Evolutionary conservation across 2,888 invertebrate genomes (phyloP).

Genomic region (Metellina segmentata): DNA sequence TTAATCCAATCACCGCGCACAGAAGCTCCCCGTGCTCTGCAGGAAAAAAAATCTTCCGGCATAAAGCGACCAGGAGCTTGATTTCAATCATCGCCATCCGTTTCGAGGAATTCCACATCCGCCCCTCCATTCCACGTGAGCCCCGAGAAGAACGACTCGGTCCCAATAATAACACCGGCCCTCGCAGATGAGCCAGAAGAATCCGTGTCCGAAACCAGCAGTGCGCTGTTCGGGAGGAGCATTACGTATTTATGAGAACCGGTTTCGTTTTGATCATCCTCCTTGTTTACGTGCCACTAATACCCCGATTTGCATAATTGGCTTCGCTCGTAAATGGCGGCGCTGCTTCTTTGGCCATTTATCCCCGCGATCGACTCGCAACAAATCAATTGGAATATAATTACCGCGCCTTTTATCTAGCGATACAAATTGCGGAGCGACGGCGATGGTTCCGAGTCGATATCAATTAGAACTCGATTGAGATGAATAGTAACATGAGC

Average conservation of each 20-base stretch:
- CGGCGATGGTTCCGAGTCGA: too few species aligned
- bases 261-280: slow-evolving; percentile 27
- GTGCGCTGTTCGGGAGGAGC: slow-evolving; percentile 30
- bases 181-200: slow-evolving; percentile 37
- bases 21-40: background rate
- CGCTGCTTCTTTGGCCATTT: background rate
- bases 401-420: background rate
- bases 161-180: slow-evolving; percentile 42
- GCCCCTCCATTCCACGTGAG: slow-evolving; percentile 3
- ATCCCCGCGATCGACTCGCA: background rate
- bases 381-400: background rate
- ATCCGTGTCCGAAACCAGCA: slow-evolving; percentile 17
- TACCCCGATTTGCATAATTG: slow-evolving; percentile 47
- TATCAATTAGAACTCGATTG: too few species aligned
- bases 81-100: background rate
- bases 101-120: slow-evolving; percentile 26
- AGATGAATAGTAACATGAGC: too few species aligned
- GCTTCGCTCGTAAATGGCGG: background rate
- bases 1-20: background rate
- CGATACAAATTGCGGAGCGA: slow-evolving; percentile 46
- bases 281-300: slow-evolving; percentile 49
- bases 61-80: background rate
- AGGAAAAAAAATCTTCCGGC: background rate
- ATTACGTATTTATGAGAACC: slow-evolving; percentile 72
- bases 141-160: slow-evolving; percentile 25